Percentiles rank a stretch among this genome's conserved stretches.
These are phyloP conservation scores for Myoxocephalus aenaeus DNA, from an alignment of 2,797 vertebrate species.

Conservation along the genomic window DNA sequence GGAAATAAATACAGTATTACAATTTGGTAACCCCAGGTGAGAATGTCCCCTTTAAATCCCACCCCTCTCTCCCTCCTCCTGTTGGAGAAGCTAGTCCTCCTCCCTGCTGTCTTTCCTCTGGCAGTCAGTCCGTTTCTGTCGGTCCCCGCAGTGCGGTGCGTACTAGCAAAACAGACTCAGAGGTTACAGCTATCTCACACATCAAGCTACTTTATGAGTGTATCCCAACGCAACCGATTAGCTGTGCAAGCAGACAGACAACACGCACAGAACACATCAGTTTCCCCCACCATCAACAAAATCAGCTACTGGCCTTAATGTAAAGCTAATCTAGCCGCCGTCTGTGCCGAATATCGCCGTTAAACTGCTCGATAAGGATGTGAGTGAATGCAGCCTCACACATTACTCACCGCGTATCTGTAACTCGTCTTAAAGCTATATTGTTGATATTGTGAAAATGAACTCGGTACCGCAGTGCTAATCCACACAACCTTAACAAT, in stretches of 20 bases:
- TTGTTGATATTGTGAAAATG: conserved; percentile 67
- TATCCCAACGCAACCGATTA: conserved; percentile 3
- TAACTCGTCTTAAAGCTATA: conserved; percentile 50
- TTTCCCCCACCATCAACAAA: conserved; percentile 54
- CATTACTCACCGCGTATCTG: conserved; percentile 65
- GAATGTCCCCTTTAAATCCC: conserved; percentile 80
- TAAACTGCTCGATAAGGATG: conserved; percentile 23
- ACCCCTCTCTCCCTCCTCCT: conserved; percentile 41
- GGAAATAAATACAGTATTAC: conserved; percentile 46
- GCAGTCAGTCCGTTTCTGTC: conserved; percentile 67
- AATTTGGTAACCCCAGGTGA: conserved; percentile 42
- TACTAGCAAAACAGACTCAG: conserved; percentile 35
- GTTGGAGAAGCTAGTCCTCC: conserved; percentile 28
- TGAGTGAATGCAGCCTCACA: conserved; percentile 5
- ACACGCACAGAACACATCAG: conserved; percentile 18
- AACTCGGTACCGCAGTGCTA: conserved; percentile 85
- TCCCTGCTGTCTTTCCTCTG: conserved; percentile 60
- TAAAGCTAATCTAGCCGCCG: conserved; percentile 68
- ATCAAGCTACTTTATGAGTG: background rate
- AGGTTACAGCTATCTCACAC: conserved; percentile 27
- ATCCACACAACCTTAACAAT: conserved; percentile 96
- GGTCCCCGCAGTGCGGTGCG: conserved; percentile 80
- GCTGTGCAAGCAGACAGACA: conserved; percentile 9
- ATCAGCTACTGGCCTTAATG: conserved; percentile 76
- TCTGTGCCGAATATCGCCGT: conserved; percentile 44